Conservation (phyloP, 2,113 vertebrate genomes). For the Stictonetta naevosa region DNA sequence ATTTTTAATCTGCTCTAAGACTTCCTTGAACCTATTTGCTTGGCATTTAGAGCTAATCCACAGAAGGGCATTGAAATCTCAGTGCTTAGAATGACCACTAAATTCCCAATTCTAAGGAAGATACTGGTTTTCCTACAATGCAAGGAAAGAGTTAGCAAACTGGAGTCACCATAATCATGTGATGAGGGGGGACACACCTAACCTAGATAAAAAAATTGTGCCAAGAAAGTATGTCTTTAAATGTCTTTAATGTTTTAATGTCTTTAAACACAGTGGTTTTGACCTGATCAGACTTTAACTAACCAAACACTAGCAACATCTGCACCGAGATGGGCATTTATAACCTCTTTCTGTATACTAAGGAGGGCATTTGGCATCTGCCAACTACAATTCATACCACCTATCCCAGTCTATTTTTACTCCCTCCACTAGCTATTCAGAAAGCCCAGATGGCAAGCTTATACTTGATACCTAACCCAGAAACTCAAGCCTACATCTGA, state of each 20-base stretch:
- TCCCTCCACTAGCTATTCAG: neutral
- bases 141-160: neutral
- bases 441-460: neutral
- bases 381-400: neutral
- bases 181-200: constrained; percentile 4
- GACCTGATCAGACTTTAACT: neutral
- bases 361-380: neutral
- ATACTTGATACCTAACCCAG: neutral
- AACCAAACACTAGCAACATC: neutral
- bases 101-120: neutral
- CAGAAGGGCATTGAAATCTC: neutral
- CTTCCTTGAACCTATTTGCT: neutral
- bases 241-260: neutral
- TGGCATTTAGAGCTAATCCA: neutral
- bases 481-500: neutral
- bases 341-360: neutral
- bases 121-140: neutral
- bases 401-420: neutral
- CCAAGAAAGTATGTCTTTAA: neutral
- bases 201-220: neutral
- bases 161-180: neutral
- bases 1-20: neutral
- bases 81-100: neutral
- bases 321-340: neutral
- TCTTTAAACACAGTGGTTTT: neutral